Conservation (phyloP, 2,797 vertebrate genomes). For the Melanotaenia boesemani region DNA sequence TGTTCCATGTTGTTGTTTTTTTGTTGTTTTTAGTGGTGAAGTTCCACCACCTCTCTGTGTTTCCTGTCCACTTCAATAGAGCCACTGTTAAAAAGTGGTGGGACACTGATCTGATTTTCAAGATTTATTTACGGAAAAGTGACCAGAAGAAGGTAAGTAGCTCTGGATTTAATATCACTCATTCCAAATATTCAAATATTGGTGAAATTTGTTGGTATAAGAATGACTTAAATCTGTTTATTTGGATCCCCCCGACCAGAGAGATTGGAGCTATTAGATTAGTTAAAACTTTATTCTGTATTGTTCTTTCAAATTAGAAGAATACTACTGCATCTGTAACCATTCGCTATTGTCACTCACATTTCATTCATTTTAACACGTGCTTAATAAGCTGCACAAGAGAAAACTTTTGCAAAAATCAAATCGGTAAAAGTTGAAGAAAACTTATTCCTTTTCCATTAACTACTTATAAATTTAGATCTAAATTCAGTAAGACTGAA, state of each 20-base stretch:
- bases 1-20: constrained; percentile 49
- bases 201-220: neutral
- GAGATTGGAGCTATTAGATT: neutral
- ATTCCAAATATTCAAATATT: neutral
- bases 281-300: neutral
- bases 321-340: neutral
- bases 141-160: constrained; percentile 89
- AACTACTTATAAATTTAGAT: neutral
- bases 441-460: neutral
- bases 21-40: constrained; percentile 82
- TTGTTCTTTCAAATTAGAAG: neutral
- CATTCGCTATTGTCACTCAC: neutral
- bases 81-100: constrained; percentile 87
- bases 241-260: neutral
- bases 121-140: constrained; percentile 86
- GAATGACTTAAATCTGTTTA: neutral
- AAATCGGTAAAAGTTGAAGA: neutral
- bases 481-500: neutral
- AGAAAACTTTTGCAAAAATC: neutral
- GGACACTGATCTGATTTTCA: constrained; percentile 87
- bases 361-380: constrained; percentile 4
- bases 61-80: constrained; percentile 86
- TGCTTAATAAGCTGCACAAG: neutral
- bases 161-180: neutral
- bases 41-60: constrained; percentile 89